Conservation (phyloP, 2,113 vertebrate species). For the Cheilinus undulatus region DNA sequence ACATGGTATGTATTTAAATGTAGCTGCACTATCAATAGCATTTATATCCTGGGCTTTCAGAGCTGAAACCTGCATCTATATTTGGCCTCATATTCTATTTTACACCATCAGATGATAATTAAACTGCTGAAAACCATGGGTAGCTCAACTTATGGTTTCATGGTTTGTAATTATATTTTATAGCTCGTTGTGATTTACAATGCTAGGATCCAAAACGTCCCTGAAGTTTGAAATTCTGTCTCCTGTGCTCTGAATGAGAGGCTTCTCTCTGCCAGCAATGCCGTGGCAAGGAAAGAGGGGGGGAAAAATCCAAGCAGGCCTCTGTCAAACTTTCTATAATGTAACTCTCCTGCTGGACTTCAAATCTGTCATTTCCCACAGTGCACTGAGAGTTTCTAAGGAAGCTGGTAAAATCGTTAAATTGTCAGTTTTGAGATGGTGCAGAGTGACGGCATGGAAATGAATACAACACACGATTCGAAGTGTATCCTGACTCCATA, state of each 20-base stretch:
- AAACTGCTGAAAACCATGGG: constrained; percentile 62
- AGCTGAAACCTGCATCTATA: constrained; percentile 51
- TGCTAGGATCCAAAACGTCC: constrained; percentile 62
- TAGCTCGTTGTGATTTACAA: constrained; percentile 75
- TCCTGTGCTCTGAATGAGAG: constrained; percentile 65
- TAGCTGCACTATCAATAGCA: constrained; percentile 28
- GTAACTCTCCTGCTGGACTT: constrained; percentile 81
- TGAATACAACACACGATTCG: constrained; percentile 72
- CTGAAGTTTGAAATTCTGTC: constrained; percentile 60
- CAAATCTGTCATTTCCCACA: constrained; percentile 85
- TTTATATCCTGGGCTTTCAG: constrained; percentile 52
- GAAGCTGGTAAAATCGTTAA: constrained; percentile 91
- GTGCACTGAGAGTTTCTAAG: constrained; percentile 82
- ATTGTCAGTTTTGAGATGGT: constrained; percentile 86
- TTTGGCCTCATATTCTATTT: constrained; percentile 60
- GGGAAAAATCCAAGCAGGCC: constrained; percentile 68
- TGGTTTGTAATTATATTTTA: constrained; percentile 79
- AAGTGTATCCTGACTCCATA: constrained; percentile 32
- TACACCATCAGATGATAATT: constrained; percentile 74
- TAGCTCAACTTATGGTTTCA: constrained; percentile 68
- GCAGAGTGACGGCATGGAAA: constrained; percentile 83
- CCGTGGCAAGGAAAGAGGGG: constrained; percentile 56
- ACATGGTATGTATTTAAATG: constrained; percentile 6
- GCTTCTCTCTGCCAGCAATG: constrained; percentile 74
- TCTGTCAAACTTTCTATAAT: constrained; percentile 80